Conservation (phyloP, 2,888 invertebrate species). For the Microlaimidae sp. region DNA sequence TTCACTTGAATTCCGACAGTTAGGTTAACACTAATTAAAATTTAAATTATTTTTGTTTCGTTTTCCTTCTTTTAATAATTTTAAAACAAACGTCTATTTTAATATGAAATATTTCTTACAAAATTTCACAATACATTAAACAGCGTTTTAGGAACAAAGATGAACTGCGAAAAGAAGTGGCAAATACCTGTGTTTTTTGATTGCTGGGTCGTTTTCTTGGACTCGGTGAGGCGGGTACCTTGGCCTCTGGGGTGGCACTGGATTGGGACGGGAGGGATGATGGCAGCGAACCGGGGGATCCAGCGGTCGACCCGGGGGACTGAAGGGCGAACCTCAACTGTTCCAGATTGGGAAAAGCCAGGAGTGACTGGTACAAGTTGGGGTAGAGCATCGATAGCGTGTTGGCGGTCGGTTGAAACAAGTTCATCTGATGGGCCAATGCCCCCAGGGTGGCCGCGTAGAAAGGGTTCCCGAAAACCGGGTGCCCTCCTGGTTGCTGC, state of each 20-base stretch:
- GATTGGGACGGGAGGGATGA: not conserved
- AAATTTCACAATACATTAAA: too few relatives aligned
- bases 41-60: too few relatives aligned
- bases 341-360: conserved; percentile 16
- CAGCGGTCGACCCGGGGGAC: not conserved
- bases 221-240: not conserved
- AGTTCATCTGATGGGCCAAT: conserved; percentile 14
- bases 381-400: conserved; percentile 5
- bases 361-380: conserved; percentile 18
- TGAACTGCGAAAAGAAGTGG: too few relatives aligned
- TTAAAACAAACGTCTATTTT: too few relatives aligned
- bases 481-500: not conserved
- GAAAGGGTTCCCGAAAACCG: not conserved
- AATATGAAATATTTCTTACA: too few relatives aligned
- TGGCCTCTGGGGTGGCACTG: not conserved
- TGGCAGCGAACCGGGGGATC: not conserved
- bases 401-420: not conserved
- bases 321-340: not conserved
- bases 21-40: too few relatives aligned
- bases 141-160: too few relatives aligned
- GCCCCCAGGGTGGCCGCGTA: conserved; percentile 3
- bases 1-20: too few relatives aligned
- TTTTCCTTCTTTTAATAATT: too few relatives aligned
- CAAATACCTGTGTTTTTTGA: not conserved
- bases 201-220: conserved; percentile 2